phyloP scores from a whole-genome alignment of 2,113 vertebrate genomes.

The Dunckerocampus dactyliophorus region DNA sequence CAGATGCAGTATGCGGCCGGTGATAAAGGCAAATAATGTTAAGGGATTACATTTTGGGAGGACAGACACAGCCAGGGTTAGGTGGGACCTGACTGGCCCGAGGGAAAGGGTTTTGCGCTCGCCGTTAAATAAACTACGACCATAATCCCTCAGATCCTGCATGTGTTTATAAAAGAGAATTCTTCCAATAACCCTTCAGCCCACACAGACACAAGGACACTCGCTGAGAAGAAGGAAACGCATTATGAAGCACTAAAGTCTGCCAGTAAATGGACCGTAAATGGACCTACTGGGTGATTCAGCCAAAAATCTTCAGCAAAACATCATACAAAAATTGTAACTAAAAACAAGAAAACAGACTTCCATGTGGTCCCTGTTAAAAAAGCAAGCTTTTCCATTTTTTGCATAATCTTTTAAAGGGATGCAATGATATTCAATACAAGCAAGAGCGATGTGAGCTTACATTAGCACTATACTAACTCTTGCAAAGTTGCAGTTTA shows the following conservation, averaged over 20 bases:
- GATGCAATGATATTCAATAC: neutral
- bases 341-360: slow-evolving; percentile 5
- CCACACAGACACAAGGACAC: slow-evolving; percentile 64
- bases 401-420: neutral
- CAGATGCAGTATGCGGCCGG: slow-evolving; percentile 32
- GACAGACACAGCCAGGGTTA: slow-evolving; percentile 43
- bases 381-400: neutral
- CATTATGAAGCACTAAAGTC: slow-evolving; percentile 26
- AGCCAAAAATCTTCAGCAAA: slow-evolving; percentile 9
- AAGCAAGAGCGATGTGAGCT: neutral
- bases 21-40: slow-evolving; percentile 54
- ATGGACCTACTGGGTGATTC: slow-evolving; percentile 2
- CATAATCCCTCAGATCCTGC: slow-evolving; percentile 68
- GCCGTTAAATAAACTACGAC: slow-evolving; percentile 54
- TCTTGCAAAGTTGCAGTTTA: neutral
- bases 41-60: slow-evolving; percentile 44
- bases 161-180: slow-evolving; percentile 66
- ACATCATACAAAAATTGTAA: slow-evolving; percentile 14
- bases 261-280: slow-evolving; percentile 22
- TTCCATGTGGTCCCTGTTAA: too few species aligned
- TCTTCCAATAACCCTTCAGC: slow-evolving; percentile 54
- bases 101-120: slow-evolving; percentile 52
- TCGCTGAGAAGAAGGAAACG: slow-evolving; percentile 21
- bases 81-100: slow-evolving; percentile 40
- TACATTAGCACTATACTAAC: neutral